Evolutionary conservation across 2,888 invertebrate genomes (phyloP).

Genomic region (Macrosiphum euphorbiae): DNA sequence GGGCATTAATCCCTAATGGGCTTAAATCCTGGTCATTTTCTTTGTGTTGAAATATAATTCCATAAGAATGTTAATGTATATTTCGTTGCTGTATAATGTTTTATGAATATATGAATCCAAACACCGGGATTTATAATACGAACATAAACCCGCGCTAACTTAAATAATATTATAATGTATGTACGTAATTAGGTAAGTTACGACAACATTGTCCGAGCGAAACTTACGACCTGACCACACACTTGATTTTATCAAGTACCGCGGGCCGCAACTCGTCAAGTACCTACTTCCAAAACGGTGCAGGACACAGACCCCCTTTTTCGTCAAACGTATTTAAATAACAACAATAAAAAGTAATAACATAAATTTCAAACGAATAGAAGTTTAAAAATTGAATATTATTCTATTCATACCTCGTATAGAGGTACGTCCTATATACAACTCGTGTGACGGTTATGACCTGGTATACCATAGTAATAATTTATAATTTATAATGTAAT

Average conservation of each 20-base stretch:
- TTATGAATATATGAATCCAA: slow-evolving; percentile 17
- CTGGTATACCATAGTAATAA: neutral
- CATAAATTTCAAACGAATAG: neutral
- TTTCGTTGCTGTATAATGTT: slow-evolving; percentile 21
- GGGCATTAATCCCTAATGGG: slow-evolving; percentile 51
- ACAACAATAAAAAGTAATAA: neutral
- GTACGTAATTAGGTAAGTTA: slow-evolving; percentile 31
- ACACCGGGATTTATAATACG: slow-evolving; percentile 28
- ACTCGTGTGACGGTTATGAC: neutral
- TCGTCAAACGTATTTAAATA: slow-evolving; percentile 20
- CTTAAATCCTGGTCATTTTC: slow-evolving; percentile 21
- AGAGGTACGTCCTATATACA: neutral
- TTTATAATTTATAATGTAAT: neutral
- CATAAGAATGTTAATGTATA: slow-evolving; percentile 12
- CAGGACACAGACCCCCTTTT: neutral
- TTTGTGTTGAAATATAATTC: slow-evolving; percentile 39
- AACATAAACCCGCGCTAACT: neutral
- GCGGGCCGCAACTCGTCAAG: neutral
- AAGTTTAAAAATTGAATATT: slow-evolving; percentile 29
- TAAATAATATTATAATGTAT: slow-evolving; percentile 2
- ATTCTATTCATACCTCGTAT: neutral
- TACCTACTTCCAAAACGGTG: neutral
- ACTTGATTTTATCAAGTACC: slow-evolving; percentile 10
- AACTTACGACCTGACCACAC: neutral
- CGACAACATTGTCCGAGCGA: neutral